Percentiles rank a stretch among this genome's conserved stretches.
These are phyloP conservation scores for Drosophila dunni DNA, from an alignment of 1,140 invertebrate species.

Conservation along the genomic window DNA sequence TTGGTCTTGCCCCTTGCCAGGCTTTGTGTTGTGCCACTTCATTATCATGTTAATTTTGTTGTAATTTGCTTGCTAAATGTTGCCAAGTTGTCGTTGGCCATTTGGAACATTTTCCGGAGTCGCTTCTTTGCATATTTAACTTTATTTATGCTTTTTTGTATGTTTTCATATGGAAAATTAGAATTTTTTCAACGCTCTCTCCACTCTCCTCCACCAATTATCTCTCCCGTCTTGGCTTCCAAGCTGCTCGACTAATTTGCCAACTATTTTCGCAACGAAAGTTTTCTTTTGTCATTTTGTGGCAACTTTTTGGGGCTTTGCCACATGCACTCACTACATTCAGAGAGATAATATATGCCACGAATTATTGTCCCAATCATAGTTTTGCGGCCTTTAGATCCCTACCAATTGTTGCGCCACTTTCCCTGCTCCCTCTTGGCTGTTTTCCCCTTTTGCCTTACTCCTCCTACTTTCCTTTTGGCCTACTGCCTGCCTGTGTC, in stretches of 20 bases:
- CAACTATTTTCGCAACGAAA: conserved; percentile 72
- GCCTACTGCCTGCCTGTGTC: conserved; percentile 24
- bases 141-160: conserved; percentile 78
- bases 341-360: conserved; percentile 54
- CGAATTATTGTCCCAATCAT: conserved; percentile 57
- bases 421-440: no score
- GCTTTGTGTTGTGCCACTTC: conserved; percentile 57
- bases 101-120: conserved; percentile 69
- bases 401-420: conserved; percentile 18
- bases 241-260: conserved; percentile 63
- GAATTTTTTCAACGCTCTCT: conserved; percentile 57
- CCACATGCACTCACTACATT: conserved; percentile 30
- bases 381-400: conserved; percentile 3
- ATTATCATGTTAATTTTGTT: conserved; percentile 84
- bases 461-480: not conserved
- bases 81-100: conserved; percentile 75
- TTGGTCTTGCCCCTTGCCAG: not conserved
- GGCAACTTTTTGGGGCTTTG: conserved; percentile 57
- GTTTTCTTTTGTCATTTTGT: conserved; percentile 71
- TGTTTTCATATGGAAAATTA: conserved; percentile 81
- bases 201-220: no score
- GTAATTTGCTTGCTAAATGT: conserved; percentile 83
- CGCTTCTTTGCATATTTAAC: conserved; percentile 72
- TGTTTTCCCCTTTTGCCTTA: not conserved
- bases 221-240: not conserved